Base-by-base conservation (phyloP, 2,888 invertebrate species). In the Pristionchus fissidentatus region DNA sequence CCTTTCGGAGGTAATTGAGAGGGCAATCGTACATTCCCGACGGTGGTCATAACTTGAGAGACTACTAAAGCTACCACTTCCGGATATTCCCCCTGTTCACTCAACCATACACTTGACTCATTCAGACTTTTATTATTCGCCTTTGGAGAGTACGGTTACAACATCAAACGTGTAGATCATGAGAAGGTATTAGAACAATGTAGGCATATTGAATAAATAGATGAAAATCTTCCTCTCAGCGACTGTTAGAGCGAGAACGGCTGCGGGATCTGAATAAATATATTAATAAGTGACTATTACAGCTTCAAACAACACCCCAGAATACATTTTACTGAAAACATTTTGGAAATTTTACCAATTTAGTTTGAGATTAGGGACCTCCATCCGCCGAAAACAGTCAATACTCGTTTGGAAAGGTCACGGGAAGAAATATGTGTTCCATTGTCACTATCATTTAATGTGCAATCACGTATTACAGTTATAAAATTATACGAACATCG, bases 1-100 rank as follows among this genome's bases (percentile, higher is more conserved):
- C 94, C 94, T 86, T 92, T 92, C 85, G 92, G 92, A 52, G 93
- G 93, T 82, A 90, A 87, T 22, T 29, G 62, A n/a, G 81, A 84
- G 3, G 86, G 93, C 66, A 93, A 93, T 88, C 91, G 92, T 26
- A 93, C 93, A 92, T 93, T 93, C 46, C 93, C 93, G 78, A 93
- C 93, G 22, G 93, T 92, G n/a, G 78, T 78, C 49, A 55, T 78
- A 26, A 78, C 78, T 78, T 32, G 29, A 10, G 41, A 22, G 26
- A 22, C 73, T 43, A 5, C 62, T n/a, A n/a, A n/a, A n/a, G 22
- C 62, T 35, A 41, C 66, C 66, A 32, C 75, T 46, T 75, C 75
- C 75, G 66, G 66, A 66, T 66, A 46, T 73, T 73, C 26, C 73
- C n/a, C 73, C 19, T 75, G 41, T 29, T 78, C 78, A 78, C 38